Conservation (phyloP, 35 echinoderm and acorn worm species). For the Acanthaster planci region DNA sequence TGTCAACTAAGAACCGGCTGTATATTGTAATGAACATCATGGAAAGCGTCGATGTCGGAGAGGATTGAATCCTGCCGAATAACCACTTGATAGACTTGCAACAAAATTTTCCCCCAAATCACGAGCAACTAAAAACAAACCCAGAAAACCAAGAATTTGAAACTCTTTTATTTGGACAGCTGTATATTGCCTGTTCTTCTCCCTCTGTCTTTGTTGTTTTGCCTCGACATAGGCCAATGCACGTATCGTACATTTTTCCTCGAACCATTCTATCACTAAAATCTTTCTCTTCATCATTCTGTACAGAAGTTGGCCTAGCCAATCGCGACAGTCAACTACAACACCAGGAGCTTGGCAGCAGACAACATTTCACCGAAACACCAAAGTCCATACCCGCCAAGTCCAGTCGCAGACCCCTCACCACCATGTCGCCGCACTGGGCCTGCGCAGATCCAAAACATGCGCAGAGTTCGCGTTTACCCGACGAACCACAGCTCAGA, state of each 20-base stretch:
- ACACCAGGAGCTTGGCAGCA: neutral
- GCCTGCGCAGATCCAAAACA: constrained; percentile 2
- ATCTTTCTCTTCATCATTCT: neutral
- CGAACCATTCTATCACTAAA: neutral
- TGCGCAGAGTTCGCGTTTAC: neutral
- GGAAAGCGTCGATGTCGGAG: no score
- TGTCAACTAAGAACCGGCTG: no score
- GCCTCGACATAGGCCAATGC: no score
- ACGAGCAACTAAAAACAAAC: no score
- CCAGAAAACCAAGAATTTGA: no score
- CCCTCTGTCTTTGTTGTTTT: no score
- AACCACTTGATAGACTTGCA: no score
- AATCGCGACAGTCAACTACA: neutral
- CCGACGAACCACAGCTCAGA: neutral
- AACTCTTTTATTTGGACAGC: no score
- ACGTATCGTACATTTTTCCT: neutral
- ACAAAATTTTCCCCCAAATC: no score
- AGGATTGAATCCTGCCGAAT: no score
- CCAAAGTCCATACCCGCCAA: neutral
- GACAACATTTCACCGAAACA: neutral
- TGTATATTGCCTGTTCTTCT: no score
- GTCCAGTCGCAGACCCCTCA: neutral
- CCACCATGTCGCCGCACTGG: neutral
- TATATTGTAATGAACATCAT: no score
- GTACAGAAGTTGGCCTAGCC: constrained; percentile 1